phyloP scores from a whole-genome alignment of 1,140 invertebrate genomes.

The Drosophila funebris region DNA sequence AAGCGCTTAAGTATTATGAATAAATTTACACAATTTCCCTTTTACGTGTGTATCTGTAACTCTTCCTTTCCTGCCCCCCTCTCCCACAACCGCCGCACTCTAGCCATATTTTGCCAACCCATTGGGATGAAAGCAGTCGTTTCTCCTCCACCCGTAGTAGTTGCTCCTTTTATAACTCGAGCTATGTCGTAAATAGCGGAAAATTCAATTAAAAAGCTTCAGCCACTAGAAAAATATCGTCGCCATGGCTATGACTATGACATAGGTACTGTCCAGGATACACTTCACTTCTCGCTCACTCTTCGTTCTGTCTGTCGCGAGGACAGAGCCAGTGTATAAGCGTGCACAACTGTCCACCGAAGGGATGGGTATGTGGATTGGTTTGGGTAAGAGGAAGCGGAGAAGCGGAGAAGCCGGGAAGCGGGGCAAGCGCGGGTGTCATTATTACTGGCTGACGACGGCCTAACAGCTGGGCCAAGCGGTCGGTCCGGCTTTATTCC shows the following conservation, averaged over 20 bases:
- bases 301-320: not conserved
- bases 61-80: constrained; percentile 27
- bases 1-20: constrained; percentile 57
- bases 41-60: constrained; percentile 46
- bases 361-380: constrained; percentile 1
- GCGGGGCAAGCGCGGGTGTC: constrained; percentile 16
- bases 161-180: constrained; percentile 10
- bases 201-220: constrained; percentile 81
- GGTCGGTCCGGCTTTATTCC: not conserved
- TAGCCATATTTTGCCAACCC: constrained; percentile 48
- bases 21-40: constrained; percentile 62
- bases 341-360: constrained; percentile 30
- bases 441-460: constrained; percentile 61
- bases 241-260: constrained; percentile 76
- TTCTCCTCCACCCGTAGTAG: not conserved
- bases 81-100: too few relatives aligned
- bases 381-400: not conserved
- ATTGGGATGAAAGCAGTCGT: not conserved
- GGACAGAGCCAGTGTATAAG: constrained; percentile 43
- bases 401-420: not conserved
- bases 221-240: constrained; percentile 81
- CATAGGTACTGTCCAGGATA: constrained; percentile 62
- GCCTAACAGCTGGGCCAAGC: constrained; percentile 46
- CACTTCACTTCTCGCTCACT: not conserved
- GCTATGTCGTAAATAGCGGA: constrained; percentile 73